These are phyloP conservation scores for Sceloporus undulatus DNA, from an alignment of 2,113 vertebrate genomes.

Conservation along the genomic window DNA sequence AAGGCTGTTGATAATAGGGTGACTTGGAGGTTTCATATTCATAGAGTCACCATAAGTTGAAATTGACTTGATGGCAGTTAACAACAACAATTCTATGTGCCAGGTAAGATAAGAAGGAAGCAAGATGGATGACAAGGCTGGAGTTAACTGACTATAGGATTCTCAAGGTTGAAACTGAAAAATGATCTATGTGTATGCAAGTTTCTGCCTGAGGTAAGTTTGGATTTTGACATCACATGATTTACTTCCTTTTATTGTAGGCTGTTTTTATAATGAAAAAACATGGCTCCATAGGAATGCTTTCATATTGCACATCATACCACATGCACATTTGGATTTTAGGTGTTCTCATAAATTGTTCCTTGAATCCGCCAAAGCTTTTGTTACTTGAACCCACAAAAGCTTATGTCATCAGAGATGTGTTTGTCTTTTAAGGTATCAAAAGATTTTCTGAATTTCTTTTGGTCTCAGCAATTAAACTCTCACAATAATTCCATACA, in stretches of 20 bases:
- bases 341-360: background rate
- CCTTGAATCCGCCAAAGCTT: background rate
- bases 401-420: background rate
- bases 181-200: background rate
- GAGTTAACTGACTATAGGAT: background rate
- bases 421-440: background rate
- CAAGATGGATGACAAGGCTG: background rate
- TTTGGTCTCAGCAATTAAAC: background rate
- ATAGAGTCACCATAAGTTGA: no score
- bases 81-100: no score
- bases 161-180: background rate
- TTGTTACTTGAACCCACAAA: background rate
- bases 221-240: background rate
- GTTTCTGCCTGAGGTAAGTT: background rate
- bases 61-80: no score
- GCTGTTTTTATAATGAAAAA: background rate
- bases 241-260: background rate
- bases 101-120: no score
- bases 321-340: background rate
- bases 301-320: background rate
- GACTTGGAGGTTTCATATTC: no score
- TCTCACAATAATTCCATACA: no score
- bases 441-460: background rate
- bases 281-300: background rate
- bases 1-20: no score